phyloP scores from a whole-genome alignment of 2,113 vertebrate species.

The Megaceryle torquata region DNA sequence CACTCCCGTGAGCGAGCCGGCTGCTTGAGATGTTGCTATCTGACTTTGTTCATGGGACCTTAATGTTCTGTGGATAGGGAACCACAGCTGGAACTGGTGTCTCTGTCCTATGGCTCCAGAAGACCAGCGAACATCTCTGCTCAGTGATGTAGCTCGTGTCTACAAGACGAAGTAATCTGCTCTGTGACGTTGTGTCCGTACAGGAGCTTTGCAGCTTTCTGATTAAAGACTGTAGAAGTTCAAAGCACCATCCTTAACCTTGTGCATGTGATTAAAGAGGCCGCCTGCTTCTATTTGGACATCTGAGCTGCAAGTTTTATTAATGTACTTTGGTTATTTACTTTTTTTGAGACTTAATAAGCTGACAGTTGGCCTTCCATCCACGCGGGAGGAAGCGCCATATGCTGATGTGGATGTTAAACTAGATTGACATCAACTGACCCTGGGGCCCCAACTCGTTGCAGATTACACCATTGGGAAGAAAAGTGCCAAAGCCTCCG shows the following conservation, averaged over 20 bases:
- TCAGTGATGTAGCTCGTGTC: background rate
- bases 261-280: background rate
- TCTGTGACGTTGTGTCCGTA: background rate
- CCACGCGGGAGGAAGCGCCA: background rate
- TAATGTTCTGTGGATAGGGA: background rate
- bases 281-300: background rate
- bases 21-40: background rate
- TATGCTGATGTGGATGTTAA: background rate
- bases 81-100: background rate
- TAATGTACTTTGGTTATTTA: background rate
- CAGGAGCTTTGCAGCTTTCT: conserved; percentile 10
- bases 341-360: background rate
- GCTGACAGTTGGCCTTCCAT: background rate
- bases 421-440: background rate
- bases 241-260: background rate
- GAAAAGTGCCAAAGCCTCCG: conserved; percentile 73
- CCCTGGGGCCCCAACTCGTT: background rate
- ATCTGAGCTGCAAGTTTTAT: conserved; percentile 4
- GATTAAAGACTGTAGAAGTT: conserved; percentile 29
- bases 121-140: background rate
- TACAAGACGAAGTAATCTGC: background rate
- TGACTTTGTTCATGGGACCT: background rate
- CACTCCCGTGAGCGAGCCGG: background rate
- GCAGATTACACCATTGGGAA: conserved; percentile 85
- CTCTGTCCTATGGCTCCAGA: background rate